Evolutionary conservation across 2,888 invertebrate genomes (phyloP), one percentile per base, ranked within the genome.

Genomic region (Thecocarcelia acutangulata): DNA sequence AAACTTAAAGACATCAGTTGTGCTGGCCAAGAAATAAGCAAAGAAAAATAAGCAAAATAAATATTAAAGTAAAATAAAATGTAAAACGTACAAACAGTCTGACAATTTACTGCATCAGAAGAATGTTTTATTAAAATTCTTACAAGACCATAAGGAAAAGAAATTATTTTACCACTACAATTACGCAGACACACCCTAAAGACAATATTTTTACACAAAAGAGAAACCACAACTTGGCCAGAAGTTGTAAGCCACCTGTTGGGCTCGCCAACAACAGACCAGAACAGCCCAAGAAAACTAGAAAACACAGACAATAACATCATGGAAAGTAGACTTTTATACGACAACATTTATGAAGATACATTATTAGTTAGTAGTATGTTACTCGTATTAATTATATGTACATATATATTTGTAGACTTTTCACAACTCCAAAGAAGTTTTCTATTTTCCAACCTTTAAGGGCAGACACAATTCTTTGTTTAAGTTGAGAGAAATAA

Each of bases 91-190:
- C 44, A 21, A 78, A 66, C 50, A 66, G 64, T 21, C 58, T 54
- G 63, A 56, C 46, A 70, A 66, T 75, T 82, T 78, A 61, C 54
- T 40, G 66, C 42, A 52, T 52, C 46, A 24, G 11, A 82, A 74
- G 66, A 82, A 82, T 78, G 52, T 82, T 82, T 82, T 66, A 78
- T 82, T 82, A 82, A 75, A 78, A 82, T 82, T 78, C 70, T 74
- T 82, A 63, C 76, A 56, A 80, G 72, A 44, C 74, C 69, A 28
- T 21, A 46, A 28, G 40, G 42, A 52, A 59, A 76, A 52, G 46
- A 66, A 77, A 77, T 77, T 64, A 73, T 74, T 69, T 52, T 46
- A 44, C 28, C 59, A 63, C 21, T 33, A 37, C 54, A 48, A 24
- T 48, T 33, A 19, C 6, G 64, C 13, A 28, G 15, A 58, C 2